Conservation (phyloP, 1,140 invertebrate genomes). For the Euschistus heros region DNA sequence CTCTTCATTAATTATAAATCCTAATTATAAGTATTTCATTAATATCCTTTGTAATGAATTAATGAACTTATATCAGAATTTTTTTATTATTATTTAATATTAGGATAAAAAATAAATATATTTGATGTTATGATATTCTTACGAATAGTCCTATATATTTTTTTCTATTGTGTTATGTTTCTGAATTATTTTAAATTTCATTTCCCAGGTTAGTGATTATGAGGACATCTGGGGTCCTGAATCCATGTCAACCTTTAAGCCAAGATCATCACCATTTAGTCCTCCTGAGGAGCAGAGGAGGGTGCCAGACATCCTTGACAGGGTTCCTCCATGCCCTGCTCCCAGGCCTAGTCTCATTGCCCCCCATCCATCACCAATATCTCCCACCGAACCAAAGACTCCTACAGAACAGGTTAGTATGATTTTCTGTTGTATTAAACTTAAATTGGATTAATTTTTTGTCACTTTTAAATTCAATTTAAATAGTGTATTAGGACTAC, state of each 20-base stretch:
- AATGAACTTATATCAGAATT: no score
- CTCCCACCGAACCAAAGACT: constrained; percentile 24
- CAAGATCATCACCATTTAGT: constrained; percentile 29
- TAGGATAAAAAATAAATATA: neutral
- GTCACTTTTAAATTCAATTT: no score
- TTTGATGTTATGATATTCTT: neutral
- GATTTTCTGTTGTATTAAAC: neutral
- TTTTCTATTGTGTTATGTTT: neutral
- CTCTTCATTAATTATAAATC: no score
- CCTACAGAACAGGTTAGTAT: constrained; percentile 22
- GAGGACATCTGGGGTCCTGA: constrained; percentile 85
- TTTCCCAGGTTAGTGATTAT: constrained; percentile 63
- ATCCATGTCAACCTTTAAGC: constrained; percentile 33
- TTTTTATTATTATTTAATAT: no score
- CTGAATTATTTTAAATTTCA: neutral
- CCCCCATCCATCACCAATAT: constrained; percentile 22
- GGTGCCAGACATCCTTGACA: constrained; percentile 28
- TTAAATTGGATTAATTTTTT: no score
- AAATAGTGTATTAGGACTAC: no score
- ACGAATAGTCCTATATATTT: neutral
- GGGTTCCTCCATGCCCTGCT: constrained; percentile 22
- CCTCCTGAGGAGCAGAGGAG: constrained; percentile 31
- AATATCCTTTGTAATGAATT: no score
- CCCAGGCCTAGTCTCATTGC: constrained; percentile 32
- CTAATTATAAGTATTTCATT: no score